Percentiles rank a stretch among this genome's conserved stretches.
Conservation (phyloP, 2,888 invertebrate genomes). For the Pandemis corylana region DNA sequence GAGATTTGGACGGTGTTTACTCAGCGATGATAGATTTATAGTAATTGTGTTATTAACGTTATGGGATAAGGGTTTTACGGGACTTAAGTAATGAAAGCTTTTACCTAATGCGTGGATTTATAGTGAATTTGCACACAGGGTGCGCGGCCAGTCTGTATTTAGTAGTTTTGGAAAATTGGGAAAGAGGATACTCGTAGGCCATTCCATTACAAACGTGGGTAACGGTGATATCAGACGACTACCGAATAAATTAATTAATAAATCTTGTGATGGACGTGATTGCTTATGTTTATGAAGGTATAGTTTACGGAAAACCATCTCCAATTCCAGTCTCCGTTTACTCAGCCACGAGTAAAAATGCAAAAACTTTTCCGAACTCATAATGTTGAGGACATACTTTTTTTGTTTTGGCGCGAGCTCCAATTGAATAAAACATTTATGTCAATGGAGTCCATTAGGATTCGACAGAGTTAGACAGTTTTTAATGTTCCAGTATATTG, state of each 20-base stretch:
- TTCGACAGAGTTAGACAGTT: slow-evolving; percentile 69
- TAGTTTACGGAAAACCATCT: slow-evolving; percentile 20
- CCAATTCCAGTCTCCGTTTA: slow-evolving; percentile 42
- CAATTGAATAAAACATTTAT: slow-evolving; percentile 84
- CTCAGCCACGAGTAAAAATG: slow-evolving; percentile 73
- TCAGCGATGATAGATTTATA: slow-evolving; percentile 85
- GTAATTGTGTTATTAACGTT: slow-evolving; percentile 86
- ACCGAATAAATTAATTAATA: slow-evolving; percentile 3
- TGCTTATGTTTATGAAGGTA: slow-evolving; percentile 11
- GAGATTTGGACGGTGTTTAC: slow-evolving; percentile 84
- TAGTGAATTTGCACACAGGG: slow-evolving; percentile 78
- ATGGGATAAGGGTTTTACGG: slow-evolving; percentile 85
- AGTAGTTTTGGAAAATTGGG: slow-evolving; percentile 49
- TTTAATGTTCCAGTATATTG: slow-evolving; percentile 65
- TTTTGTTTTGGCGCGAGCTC: slow-evolving; percentile 78
- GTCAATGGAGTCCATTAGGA: slow-evolving; percentile 81
- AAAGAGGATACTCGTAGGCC: slow-evolving; percentile 16
- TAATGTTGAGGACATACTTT: slow-evolving; percentile 79
- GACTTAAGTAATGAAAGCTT: slow-evolving; percentile 84
- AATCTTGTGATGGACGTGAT: neutral
- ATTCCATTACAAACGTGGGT: slow-evolving; percentile 15
- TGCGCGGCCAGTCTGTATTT: slow-evolving; percentile 64
- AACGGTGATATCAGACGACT: neutral
- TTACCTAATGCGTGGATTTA: slow-evolving; percentile 81
- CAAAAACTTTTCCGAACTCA: slow-evolving; percentile 75